Evolutionary conservation across 2,113 vertebrate genomes (phyloP), one percentile per base, ranked within the genome.

Genomic region (Rhea pennata): DNA sequence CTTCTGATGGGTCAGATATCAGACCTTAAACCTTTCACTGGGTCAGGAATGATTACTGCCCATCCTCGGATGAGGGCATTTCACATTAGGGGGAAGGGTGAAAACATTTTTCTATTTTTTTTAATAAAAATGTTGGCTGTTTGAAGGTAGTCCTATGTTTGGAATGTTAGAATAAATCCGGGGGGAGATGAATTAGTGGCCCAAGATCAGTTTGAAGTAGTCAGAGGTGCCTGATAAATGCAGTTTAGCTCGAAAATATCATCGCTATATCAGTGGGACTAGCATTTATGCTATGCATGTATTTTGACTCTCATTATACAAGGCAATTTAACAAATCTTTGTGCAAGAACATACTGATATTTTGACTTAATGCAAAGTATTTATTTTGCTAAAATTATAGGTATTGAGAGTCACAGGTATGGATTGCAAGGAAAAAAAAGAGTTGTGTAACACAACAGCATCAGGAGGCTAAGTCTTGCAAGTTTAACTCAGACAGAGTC

Each of bases 1-100:
- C 89, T 93, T 78, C 90, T 82, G 90, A 92, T 95, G 95, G 90
- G 90, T 96, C 92, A 84, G 92, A 90, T 97, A 96, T 95, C 96
- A 97, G 96, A 96, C 96, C 96, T 96, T 97, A 88, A 94, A 96
- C 94, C 96, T 96, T 96, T 96, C 96, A 50, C 91, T 95, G 94
- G 96, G 95, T 96, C 96, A 95, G 95, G 91, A 92, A 64, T 84
- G 82, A 84, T 86, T 72, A 15, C 87, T 93, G 90, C 90, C 90
- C 93, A 90, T 95, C 92, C 91, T 84, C 40, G 82, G 67, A 50
- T 40, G 39, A 88, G 85, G 87, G 94, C 54, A 93, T 93, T 96
- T 90, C 69, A 33, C 59, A 6, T 88, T 71, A 78, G 77, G 90
- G 88, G 86, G 72, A 87, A 93, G 87, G 88, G 67, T 69, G n/a